Conservation (phyloP, 1,140 invertebrate species). For the Atta cephalotes region DNA sequence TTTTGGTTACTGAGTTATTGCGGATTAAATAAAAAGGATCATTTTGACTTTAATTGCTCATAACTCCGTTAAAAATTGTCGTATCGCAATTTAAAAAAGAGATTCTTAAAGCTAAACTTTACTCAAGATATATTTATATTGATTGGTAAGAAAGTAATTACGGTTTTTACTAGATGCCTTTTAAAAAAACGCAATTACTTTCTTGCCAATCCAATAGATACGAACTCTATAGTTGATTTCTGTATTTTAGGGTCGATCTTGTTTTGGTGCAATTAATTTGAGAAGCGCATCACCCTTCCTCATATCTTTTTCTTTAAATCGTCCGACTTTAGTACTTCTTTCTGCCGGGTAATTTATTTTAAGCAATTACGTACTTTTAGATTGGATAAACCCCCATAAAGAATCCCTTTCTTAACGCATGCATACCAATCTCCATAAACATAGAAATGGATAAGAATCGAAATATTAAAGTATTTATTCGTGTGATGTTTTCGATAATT, state of each 20-base stretch:
- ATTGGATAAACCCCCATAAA: slow-evolving; percentile 42
- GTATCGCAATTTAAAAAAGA: no score
- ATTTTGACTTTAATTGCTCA: no score
- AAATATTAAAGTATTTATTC: slow-evolving; percentile 1
- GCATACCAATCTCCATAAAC: slow-evolving; percentile 29
- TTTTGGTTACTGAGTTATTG: no score
- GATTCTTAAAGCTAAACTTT: no score
- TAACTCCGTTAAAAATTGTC: no score
- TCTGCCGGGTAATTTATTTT: slow-evolving; percentile 63
- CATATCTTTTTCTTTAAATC: slow-evolving; percentile 1
- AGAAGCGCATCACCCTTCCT: background rate
- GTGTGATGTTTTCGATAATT: background rate
- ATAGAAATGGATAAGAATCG: slow-evolving; percentile 37
- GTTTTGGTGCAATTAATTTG: background rate
- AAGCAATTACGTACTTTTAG: slow-evolving; percentile 64
- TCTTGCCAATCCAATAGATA: background rate
- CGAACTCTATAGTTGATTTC: background rate
- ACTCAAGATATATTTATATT: no score
- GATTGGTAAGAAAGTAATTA: no score
- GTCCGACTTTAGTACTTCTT: slow-evolving; percentile 17
- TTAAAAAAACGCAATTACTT: no score
- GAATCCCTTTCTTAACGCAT: slow-evolving; percentile 57
- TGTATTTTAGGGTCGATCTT: background rate
- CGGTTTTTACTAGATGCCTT: no score
- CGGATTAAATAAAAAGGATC: no score